Conservation (phyloP, 2,113 vertebrate genomes). For the Boleophthalmus pectinirostris region DNA sequence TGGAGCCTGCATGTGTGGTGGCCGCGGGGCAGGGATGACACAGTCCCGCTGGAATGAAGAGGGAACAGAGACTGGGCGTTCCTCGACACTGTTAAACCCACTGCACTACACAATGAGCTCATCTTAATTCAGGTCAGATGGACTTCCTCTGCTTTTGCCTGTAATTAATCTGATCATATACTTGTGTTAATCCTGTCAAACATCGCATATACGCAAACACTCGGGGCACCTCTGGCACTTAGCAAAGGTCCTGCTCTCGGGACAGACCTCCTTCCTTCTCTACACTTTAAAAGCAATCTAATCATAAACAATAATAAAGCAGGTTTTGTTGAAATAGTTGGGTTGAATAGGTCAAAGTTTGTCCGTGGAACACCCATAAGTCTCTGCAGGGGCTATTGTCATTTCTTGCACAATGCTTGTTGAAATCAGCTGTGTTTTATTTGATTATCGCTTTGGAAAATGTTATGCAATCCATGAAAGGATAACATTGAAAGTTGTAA, state of each 20-base stretch:
- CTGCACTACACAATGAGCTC: conserved; percentile 85
- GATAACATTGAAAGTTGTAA: conserved; percentile 1
- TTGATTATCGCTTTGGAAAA: conserved; percentile 25
- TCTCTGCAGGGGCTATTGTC: conserved; percentile 23
- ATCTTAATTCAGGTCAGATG: conserved; percentile 87
- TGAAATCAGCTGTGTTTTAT: conserved; percentile 21
- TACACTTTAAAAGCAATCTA: conserved; percentile 48
- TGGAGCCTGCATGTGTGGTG: conserved; percentile 76
- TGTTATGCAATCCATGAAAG: conserved; percentile 19
- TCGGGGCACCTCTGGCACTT: conserved; percentile 31
- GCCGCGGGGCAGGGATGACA: conserved; percentile 82
- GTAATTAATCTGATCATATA: conserved; percentile 44
- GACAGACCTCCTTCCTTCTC: conserved; percentile 48
- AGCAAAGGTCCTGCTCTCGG: conserved; percentile 34
- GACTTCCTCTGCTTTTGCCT: conserved; percentile 69
- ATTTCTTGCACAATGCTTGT: conserved; percentile 30
- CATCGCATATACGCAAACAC: conserved; percentile 5
- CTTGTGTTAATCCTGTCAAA: conserved; percentile 18
- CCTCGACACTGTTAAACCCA: conserved; percentile 83
- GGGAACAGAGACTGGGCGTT: conserved; percentile 83
- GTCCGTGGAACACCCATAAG: conserved; percentile 24
- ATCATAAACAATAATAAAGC: conserved; percentile 68
- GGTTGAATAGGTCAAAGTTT: conserved; percentile 47
- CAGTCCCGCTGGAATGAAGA: conserved; percentile 82
- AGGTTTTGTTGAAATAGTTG: conserved; percentile 46